Evolutionary conservation across 2,113 vertebrate genomes (phyloP).

Genomic region (Piliocolobus tephrosceles): DNA sequence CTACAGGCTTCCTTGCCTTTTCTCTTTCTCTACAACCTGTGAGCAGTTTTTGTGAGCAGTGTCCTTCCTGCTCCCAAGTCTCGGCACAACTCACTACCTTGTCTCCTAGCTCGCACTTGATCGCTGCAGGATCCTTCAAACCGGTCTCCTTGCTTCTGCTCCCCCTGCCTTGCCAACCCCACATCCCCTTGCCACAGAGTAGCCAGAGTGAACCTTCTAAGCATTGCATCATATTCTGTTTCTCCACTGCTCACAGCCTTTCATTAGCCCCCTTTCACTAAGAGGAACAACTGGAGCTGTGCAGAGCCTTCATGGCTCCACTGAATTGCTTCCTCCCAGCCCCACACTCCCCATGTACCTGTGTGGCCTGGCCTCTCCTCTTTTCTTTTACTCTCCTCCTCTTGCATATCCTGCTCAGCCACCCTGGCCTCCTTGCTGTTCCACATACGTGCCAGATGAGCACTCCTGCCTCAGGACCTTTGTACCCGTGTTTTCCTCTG

Average conservation of each 20-base stretch:
- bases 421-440: neutral
- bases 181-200: too few relatives aligned
- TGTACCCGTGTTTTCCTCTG: neutral
- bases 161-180: rapidly evolving
- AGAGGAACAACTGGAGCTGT: neutral
- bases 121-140: neutral
- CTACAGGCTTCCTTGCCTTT: neutral
- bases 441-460: neutral
- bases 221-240: neutral
- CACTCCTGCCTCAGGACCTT: neutral
- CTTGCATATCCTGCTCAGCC: neutral
- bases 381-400: neutral
- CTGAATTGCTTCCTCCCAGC: rapidly evolving
- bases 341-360: too few relatives aligned
- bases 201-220: neutral
- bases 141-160: neutral
- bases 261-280: neutral
- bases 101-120: neutral
- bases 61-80: neutral
- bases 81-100: neutral
- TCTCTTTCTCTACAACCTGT: neutral
- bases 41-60: neutral
- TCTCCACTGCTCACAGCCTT: neutral
- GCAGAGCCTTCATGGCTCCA: too few relatives aligned
- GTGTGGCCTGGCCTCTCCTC: neutral